Evolutionary conservation across 2,797 vertebrate genomes (phyloP), one percentile per base, ranked within the genome.

Genomic region (Ctenopoma kingsleyae): DNA sequence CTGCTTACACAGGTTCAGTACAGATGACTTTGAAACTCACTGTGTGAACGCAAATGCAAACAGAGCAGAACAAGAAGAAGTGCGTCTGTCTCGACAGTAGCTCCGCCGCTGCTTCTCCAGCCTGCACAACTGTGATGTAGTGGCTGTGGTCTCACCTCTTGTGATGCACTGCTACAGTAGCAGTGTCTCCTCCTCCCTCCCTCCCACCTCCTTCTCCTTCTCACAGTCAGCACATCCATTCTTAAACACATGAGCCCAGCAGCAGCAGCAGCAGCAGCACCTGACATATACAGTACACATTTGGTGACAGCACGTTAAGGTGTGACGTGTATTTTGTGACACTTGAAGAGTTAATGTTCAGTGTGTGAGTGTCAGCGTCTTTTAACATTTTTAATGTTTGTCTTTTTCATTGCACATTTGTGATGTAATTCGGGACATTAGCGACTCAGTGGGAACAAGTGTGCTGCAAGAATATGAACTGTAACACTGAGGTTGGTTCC

Each of bases 161-260:
- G 79, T 89, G 87, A 90, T 90, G 91, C 91, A 90, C 86, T 83
- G 87, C 88, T 91, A 84, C 88, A 89, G 82, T 63, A 77, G 76
- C 79, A 71, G 44, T 55, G 54, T 74, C 72, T 68, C 73, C 79
- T 65, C 76, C 68, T 61, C 60, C 25, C 5, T 25, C 23, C 23
- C 23, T 25, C 23, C 25, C 30, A 43, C 71, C 57, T 49, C 51
- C 57, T 49, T 48, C 55, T 59, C 43, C 74, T 79, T 22, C 74
- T 76, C 80, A 66, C 77, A 83, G 85, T 91, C 86, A 87, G 87
- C 85, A 86, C 80, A 87, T 91, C 84, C 85, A 89, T 89, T 86
- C 85, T 84, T 86, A 87, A 91, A 89, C 84, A 84, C 70, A 84
- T 22, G 47, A 84, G 74, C 64, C 53, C 65, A 64, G 71, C 71